phyloP scores from a whole-genome alignment of 1,140 invertebrate species.

The Elymnias hypermnestra region DNA sequence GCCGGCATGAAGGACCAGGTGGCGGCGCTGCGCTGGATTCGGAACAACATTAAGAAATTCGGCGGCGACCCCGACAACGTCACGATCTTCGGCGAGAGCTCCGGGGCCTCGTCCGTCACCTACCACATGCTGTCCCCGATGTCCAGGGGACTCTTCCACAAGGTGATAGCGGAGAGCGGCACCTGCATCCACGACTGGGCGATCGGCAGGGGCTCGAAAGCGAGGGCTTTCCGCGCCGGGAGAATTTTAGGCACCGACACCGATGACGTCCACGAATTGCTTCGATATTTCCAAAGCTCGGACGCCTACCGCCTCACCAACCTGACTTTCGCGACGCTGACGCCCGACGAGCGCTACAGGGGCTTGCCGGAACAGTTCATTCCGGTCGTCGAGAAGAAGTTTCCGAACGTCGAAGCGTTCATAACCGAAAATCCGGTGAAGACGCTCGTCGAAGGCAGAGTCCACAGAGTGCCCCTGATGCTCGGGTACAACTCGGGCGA shows the following conservation, averaged over 20 bases:
- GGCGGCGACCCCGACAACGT: slow-evolving; percentile 83
- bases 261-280: slow-evolving; percentile 52
- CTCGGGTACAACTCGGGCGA: slow-evolving; percentile 77
- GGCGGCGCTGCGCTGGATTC: slow-evolving; percentile 49
- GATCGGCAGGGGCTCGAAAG: slow-evolving; percentile 37
- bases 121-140: slow-evolving; percentile 82
- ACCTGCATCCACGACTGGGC: slow-evolving; percentile 73
- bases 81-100: slow-evolving; percentile 84
- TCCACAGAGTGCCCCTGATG: slow-evolving; percentile 76
- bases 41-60: slow-evolving; percentile 75
- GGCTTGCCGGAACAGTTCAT: slow-evolving; percentile 56
- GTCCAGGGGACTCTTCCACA: slow-evolving; percentile 74
- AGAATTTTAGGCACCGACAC: slow-evolving; percentile 56
- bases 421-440: slow-evolving; percentile 44
- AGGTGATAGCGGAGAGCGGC: slow-evolving; percentile 75
- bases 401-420: slow-evolving; percentile 41
- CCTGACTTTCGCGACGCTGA: slow-evolving; percentile 32
- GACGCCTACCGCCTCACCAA: slow-evolving; percentile 28
- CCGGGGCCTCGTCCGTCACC: slow-evolving; percentile 81
- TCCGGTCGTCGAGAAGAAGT: slow-evolving; percentile 56
- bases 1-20: slow-evolving; percentile 81
- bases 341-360: slow-evolving; percentile 33
- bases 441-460: slow-evolving; percentile 52
- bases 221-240: slow-evolving; percentile 56
- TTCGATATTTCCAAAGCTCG: slow-evolving; percentile 61